Evolutionary conservation across 2,113 vertebrate genomes (phyloP), one percentile per base, ranked within the genome.

Genomic region (Glaucidium brasilianum): DNA sequence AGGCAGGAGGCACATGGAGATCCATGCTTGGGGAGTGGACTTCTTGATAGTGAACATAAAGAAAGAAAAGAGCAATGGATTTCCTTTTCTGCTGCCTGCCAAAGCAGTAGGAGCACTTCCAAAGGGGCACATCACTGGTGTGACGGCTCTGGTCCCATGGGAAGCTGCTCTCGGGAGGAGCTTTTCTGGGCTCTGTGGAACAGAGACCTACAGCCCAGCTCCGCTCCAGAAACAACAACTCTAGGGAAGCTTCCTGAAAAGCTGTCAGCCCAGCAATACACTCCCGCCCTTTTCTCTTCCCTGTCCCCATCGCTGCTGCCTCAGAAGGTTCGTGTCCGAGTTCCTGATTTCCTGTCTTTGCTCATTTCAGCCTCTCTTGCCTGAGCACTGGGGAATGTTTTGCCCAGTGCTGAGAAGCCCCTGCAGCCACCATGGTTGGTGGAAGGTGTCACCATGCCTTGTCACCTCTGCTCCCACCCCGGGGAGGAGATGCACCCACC

Each of bases 71-170:
- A 30, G 7, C 32, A 5, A 47, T 6, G 41, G 39, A 39, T 22
- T 26, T 34, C 35, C 43, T 52, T 34, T 52, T 52, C 59, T 41
- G 59, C 59, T 52, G 11, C 59, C 59, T 15, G 23, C 59, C n/a
- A 30, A 41, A 83, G 35, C 52, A 37, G 27, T 22, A 27, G 30
- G 34, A 27, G 14, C 8, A 4, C 50, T n/a, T 49, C 43, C 27
- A 58, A 81, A 32, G 16, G 5, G 27, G 12, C 34, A 37, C 17
- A 5, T 30, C 10, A 13, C 14, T 2, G 11, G 27, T 23, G 4
- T 32, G 78, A 15, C 0, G 2, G 15, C 60, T 29, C 29, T 14
- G n/a, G 5, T 37, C 27, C 22, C 11, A 1, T 1, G 21, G 12
- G 21, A 13, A 55, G 8, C 49, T 64, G 27, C 69, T 64, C 59